Conservation (phyloP, 2,113 vertebrate genomes). For the sheep (Ovis aries) region ARS-UI_Ramb_v3.0 NC_056056.1:206699001-206699500, state of each 20-base stretch:
- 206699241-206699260: neutral
- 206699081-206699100: neutral
- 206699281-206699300: neutral
- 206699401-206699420: neutral
- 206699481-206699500: fast-evolving
- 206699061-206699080: neutral
- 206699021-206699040: neutral
- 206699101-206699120: neutral
- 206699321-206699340: neutral
- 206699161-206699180: neutral
- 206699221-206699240: too few species aligned
- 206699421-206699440: neutral
- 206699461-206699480: neutral
- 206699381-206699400: neutral
- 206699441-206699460: neutral
- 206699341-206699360: neutral
- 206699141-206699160: neutral
- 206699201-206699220: neutral
- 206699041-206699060: neutral
- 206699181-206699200: neutral
- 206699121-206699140: neutral
- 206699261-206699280: neutral
- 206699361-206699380: neutral
- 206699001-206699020: neutral
- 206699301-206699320: neutral